Conservation (phyloP, 2,888 invertebrate genomes). For the Pegoplata infirma region DNA sequence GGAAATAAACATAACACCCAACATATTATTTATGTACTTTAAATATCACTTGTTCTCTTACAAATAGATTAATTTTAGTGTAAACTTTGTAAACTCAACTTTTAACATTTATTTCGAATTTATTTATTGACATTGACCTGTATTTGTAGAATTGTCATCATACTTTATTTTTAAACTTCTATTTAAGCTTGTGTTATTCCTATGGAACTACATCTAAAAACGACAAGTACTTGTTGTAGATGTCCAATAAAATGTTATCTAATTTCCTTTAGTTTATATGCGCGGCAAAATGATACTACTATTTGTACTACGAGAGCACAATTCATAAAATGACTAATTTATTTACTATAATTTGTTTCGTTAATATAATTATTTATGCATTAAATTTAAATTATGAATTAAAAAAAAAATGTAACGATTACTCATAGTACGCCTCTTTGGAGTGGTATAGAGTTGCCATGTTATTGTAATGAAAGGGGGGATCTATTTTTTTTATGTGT, state of each 20-base stretch:
- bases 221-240: not conserved
- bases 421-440: slow-evolving; percentile 47
- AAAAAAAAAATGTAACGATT: slow-evolving; percentile 26
- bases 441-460: slow-evolving; percentile 30
- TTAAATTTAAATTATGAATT: slow-evolving; percentile 48
- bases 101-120: slow-evolving; percentile 6
- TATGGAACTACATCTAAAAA: not conserved
- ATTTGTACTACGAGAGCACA: not conserved
- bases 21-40: slow-evolving; percentile 21
- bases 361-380: slow-evolving; percentile 43
- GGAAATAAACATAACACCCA: slow-evolving; percentile 44
- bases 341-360: slow-evolving; percentile 41
- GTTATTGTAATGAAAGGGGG: too few species aligned
- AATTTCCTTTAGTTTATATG: slow-evolving; percentile 42
- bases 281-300: slow-evolving; percentile 12
- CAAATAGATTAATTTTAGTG: slow-evolving; percentile 8
- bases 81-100: slow-evolving; percentile 12
- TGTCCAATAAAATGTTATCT: slow-evolving; percentile 47
- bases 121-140: slow-evolving; percentile 52
- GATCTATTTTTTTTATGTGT: too few species aligned
- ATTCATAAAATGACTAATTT: slow-evolving; percentile 52
- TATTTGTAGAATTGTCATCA: slow-evolving; percentile 42
- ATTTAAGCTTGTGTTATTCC: not conserved
- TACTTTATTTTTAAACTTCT: slow-evolving; percentile 20
- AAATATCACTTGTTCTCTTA: slow-evolving; percentile 23